These are phyloP conservation scores for Falco punctatus DNA, from an alignment of 2,113 vertebrate genomes.

Conservation along the genomic window DNA sequence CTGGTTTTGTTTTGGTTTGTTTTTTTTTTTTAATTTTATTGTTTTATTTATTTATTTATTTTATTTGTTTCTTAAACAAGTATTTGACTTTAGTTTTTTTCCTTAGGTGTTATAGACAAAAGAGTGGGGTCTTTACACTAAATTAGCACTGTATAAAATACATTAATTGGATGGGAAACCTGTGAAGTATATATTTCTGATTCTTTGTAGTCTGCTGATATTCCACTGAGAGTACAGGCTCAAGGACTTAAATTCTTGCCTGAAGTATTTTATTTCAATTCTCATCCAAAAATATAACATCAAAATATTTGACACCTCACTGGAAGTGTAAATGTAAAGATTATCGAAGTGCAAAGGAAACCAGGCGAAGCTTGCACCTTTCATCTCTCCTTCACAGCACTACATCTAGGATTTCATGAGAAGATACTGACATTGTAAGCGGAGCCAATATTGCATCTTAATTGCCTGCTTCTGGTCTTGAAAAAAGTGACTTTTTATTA, in stretches of 20 bases:
- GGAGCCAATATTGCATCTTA: background rate
- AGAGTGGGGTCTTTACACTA: background rate
- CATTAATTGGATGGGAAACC: background rate
- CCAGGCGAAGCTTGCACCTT: background rate
- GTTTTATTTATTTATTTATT: background rate
- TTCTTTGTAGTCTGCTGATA: background rate
- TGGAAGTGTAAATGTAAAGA: constrained; percentile 33
- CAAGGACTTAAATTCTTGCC: background rate
- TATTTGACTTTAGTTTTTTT: background rate
- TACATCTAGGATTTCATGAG: background rate
- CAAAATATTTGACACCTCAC: background rate
- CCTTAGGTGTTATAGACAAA: background rate
- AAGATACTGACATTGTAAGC: background rate
- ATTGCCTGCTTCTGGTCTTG: background rate
- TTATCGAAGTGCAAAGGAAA: constrained; percentile 21
- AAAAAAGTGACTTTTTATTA: background rate
- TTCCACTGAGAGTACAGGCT: background rate
- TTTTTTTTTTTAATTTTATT: background rate
- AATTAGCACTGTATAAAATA: background rate
- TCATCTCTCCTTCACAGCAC: background rate
- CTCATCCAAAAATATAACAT: constrained; percentile 21
- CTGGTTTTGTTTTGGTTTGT: background rate
- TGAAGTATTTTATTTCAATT: constrained; percentile 24
- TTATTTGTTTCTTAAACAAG: background rate
- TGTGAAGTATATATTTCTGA: background rate